Base-by-base conservation (phyloP, 2,113 vertebrate species). In the Carassius gibelio region DNA sequence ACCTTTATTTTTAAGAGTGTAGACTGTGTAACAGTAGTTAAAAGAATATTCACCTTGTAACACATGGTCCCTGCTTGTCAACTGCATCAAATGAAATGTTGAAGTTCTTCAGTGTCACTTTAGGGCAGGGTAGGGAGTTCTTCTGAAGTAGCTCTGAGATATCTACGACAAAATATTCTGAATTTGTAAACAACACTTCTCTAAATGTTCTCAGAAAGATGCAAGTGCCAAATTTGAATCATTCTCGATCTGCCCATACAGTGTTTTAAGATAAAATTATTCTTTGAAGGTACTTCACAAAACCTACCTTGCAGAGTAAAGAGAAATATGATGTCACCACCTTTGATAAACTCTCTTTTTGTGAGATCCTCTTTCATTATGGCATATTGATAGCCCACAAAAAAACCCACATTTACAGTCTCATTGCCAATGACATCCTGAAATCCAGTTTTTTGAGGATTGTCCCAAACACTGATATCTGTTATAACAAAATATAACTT, bases 271-370 rank as follows among this genome's bases (percentile, higher is more conserved):
- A 45, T 45, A 9, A 45, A 9, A 8, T 45, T 45, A 7, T 21
- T 59, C 19, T 74, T 5, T 48, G 2, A 48, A n/a, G n/a, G 2
- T 9, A 19, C 48, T 52, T 26, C 8, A 36, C 21, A 64, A 72
- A 15, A 69, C 57, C 4, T 93, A 96, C 96, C 95, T 92, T 96
- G 93, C 59, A 95, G 55, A n/a, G 92, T 94, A 85, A 95, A 50
- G 66, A 95, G 92, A 76, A 96, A 86, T 85, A 91, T 95, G 86
- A 91, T 88, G 68, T 93, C 52, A 21, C 92, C 88, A 26, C 93
- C 95, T 89, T 95, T 96, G 71, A 96, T 91, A 86, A 94, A 96
- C 68, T 95, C 79, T 84, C 92, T 93, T 52, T 91, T 95, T 83
- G 61, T 88, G 89, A 96, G 88, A 77, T 93, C 93, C 1, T 55